Percentiles rank a stretch among this genome's conserved stretches.
These are phyloP conservation scores for Parnassius apollo DNA, from an alignment of 2,888 invertebrate genomes.

Conservation along the genomic window DNA sequence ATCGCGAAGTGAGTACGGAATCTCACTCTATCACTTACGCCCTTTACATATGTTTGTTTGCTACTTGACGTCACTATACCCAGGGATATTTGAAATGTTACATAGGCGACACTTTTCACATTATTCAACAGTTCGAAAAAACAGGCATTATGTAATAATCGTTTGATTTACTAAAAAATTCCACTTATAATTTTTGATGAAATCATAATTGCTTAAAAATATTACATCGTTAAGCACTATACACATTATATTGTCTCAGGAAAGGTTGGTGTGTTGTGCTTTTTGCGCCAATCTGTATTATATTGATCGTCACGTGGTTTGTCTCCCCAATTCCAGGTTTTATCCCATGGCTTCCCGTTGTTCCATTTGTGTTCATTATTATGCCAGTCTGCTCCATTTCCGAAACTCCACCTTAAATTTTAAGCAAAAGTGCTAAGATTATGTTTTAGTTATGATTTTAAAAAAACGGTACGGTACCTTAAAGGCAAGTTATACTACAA, in stretches of 20 bases:
- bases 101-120: too few species aligned
- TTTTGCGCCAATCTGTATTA: constrained; percentile 27
- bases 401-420: constrained; percentile 12
- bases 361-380: constrained; percentile 45
- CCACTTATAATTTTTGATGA: neutral
- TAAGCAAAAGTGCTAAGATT: neutral
- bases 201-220: neutral
- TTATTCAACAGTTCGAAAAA: too few species aligned
- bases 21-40: too few species aligned
- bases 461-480: too few species aligned
- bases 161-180: too few species aligned
- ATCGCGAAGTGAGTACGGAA: too few species aligned
- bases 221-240: neutral
- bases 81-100: too few species aligned
- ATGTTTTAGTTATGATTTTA: too few species aligned
- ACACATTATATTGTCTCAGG: neutral
- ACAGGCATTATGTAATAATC: too few species aligned
- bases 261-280: neutral
- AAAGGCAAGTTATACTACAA: too few species aligned
- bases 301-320: constrained; percentile 20
- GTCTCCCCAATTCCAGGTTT: constrained; percentile 31
- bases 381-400: constrained; percentile 39
- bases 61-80: too few species aligned
- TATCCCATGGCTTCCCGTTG: constrained; percentile 56
- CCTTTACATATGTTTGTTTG: too few species aligned